Conservation (phyloP, 2,888 invertebrate genomes). For the Micoletzkya japonica region DNA sequence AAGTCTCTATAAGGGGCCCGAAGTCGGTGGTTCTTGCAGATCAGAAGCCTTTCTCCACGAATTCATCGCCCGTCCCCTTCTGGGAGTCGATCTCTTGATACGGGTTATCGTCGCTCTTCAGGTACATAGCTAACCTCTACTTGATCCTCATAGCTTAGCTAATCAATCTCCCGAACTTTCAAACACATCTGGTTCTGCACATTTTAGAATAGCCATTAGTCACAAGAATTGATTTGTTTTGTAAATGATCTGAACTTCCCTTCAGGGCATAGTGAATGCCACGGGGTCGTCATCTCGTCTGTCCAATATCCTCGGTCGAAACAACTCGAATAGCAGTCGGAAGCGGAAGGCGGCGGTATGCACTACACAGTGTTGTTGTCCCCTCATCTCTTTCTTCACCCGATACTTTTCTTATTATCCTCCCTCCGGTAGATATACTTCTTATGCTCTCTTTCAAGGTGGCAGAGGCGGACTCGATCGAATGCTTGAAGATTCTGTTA, state of each 20-base stretch:
- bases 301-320: slow-evolving; percentile 49
- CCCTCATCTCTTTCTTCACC: neutral
- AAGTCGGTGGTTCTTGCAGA: slow-evolving; percentile 37
- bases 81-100: slow-evolving; percentile 48
- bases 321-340: slow-evolving; percentile 47
- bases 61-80: slow-evolving; percentile 46
- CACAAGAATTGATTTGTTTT: too few species aligned
- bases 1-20: neutral
- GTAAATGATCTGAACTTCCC: slow-evolving; percentile 37
- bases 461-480: slow-evolving; percentile 61
- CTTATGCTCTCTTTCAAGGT: slow-evolving; percentile 33
- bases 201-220: too few species aligned
- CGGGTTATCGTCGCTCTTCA: slow-evolving; percentile 25
- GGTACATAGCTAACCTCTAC: neutral
- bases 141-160: neutral
- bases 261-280: slow-evolving; percentile 53
- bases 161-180: neutral
- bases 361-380: neutral
- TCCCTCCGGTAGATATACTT: too few species aligned
- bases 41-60: slow-evolving; percentile 47
- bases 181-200: too few species aligned
- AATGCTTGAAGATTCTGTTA: slow-evolving; percentile 56
- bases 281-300: slow-evolving; percentile 44
- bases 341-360: slow-evolving; percentile 53
- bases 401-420: neutral